Evolutionary conservation across 2,113 vertebrate species (phyloP), one percentile per base, ranked within the genome.

Genomic region (Caloenas nicobarica): DNA sequence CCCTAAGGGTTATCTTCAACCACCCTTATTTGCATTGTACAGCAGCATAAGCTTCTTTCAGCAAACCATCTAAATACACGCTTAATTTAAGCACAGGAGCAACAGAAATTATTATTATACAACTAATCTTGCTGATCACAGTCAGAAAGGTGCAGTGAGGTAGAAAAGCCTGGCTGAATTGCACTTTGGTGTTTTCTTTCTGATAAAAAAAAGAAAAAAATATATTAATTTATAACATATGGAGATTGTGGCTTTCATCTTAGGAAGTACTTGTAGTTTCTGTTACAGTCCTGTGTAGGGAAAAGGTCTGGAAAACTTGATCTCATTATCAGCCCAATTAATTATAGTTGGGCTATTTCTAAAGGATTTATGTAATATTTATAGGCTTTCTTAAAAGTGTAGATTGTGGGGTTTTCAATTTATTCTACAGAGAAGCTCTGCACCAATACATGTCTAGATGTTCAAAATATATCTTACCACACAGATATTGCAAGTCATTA

Each of bases 291-390:
- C 46, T 42, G 26, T 24, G 33, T 42, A 78, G 11, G 11, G 18
- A 58, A 87, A 96, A 89, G 13, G 26, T 80, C 31, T 89, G 58
- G 64, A 86, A 94, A 85, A 87, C 28, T 76, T 89, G 29, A 76
- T 86, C 36, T 91, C 46, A 48, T 86, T 94, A 96, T 77, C 68
- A 86, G 33, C 15, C 8, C 29, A 64, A 71, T 78, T 96, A 86
- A 78, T 91, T 88, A 42, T n/a, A 76, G 36, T 54, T 96, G 50
- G 16, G 25, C 18, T 86, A 24, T 83, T 89, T 95, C 58, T 83
- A 74, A 86, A 83, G 54, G 25, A 81, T 91, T 83, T 80, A 80
- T 86, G 44, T n/a, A 85, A 74, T 91, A 82, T 91, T 95, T 85
- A 58, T 76, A 77, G 28, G 19, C n/a, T 77, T 89, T 88, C 42